Conservation (phyloP, 2,113 vertebrate species). For the Lepus americanus region DNA sequence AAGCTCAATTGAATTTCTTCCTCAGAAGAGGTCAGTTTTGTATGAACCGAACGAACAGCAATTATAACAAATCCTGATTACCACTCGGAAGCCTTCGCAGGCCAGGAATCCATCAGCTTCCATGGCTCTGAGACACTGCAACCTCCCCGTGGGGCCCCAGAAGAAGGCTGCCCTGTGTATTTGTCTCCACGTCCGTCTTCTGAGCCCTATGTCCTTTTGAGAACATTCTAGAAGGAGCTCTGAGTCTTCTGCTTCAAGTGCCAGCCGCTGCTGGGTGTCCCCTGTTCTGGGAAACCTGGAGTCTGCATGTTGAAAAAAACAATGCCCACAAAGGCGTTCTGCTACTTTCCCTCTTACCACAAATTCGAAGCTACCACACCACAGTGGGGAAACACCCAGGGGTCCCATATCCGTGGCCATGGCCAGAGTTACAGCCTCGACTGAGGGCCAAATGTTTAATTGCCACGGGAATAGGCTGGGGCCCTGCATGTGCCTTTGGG, state of each 20-base stretch:
- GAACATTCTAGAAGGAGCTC: background rate
- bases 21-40: background rate
- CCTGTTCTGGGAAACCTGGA: background rate
- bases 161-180: too few species aligned
- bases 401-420: background rate
- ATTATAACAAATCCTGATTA: background rate
- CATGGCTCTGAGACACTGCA: background rate
- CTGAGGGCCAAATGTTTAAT: too few species aligned
- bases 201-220: too few species aligned
- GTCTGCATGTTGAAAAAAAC: background rate
- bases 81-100: too few species aligned
- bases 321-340: fast-evolving
- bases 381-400: fast-evolving
- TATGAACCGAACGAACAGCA: background rate
- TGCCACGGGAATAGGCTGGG: too few species aligned
- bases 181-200: background rate
- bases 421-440: background rate
- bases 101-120: background rate
- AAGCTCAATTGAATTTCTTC: background rate
- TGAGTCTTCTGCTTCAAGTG: background rate
- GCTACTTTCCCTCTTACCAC: background rate
- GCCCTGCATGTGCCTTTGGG: fast-evolving
- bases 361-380: background rate
- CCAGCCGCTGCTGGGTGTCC: fast-evolving
- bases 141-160: background rate